These are phyloP conservation scores for Himalopsyche japonica DNA, from an alignment of 2,888 invertebrate genomes.

Conservation along the genomic window DNA sequence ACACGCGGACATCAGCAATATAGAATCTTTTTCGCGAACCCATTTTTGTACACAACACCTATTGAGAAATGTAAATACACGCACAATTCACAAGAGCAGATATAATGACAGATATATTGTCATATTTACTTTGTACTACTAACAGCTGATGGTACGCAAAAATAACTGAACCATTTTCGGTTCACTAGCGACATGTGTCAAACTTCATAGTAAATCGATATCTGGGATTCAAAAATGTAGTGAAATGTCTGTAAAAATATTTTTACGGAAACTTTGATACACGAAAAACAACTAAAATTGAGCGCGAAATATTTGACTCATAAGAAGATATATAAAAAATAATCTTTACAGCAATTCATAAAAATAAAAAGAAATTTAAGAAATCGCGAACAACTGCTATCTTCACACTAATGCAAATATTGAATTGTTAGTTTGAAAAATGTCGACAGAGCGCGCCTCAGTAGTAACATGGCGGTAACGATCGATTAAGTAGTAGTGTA, in stretches of 20 bases:
- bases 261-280: too few species aligned
- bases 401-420: slow-evolving; percentile 43
- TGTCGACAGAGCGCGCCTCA: slow-evolving; percentile 58
- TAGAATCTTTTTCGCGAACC: not conserved
- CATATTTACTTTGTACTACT: not conserved
- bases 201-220: slow-evolving; percentile 9
- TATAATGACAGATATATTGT: not conserved
- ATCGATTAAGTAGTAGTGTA: slow-evolving; percentile 75
- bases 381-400: slow-evolving; percentile 8
- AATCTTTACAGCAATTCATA: not conserved
- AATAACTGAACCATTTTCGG: slow-evolving; percentile 11
- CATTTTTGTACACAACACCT: not conserved
- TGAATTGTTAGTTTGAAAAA: slow-evolving; percentile 50
- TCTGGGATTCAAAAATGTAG: not conserved
- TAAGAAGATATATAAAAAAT: not conserved
- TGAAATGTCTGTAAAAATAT: not conserved
- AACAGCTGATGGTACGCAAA: slow-evolving; percentile 7
- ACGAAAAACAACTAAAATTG: too few species aligned
- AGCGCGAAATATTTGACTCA: too few species aligned
- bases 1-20: not conserved
- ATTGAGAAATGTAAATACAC: not conserved
- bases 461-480: slow-evolving; percentile 72
- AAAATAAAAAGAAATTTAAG: not conserved
- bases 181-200: not conserved
- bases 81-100: not conserved